Evolutionary conservation across 2,797 vertebrate species (phyloP), one percentile per base, ranked within the genome.

Genomic region (Chelmon rostratus): DNA sequence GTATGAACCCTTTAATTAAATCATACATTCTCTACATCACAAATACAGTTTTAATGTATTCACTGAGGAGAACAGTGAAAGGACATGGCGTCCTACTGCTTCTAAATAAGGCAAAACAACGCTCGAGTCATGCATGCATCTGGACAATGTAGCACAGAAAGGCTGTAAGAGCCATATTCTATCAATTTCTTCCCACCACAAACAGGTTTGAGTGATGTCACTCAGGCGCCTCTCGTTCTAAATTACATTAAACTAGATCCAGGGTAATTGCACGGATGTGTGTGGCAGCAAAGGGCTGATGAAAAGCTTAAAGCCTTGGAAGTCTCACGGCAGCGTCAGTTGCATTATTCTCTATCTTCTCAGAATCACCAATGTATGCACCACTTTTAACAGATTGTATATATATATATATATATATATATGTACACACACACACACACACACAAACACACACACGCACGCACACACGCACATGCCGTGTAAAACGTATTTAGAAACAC

Each of bases 281-380:
- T 44, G 15, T 54, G 13, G 59, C 50, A 66, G 44, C 21, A 61
- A 16, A 78, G 47, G 10, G 33, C 21, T 28, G 15, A 50, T 44
- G 18, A 21, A 31, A 21, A 21, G 31, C 65, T 46, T 6, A 38
- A 10, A 13, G 9, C 35, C 44, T 42, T 25, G 15, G 9, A 57
- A 40, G 44, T 54, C 25, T 73, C 25, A 44, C 23, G 73, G 44
- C n/a, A 19, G 53, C 54, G 52, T 61, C 59, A 72, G 53, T 33
- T 58, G 37, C 52, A 65, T 54, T 33, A 61, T 68, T 59, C 53
- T 54, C 40, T 59, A 33, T 73, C 31, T 42, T 64, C 38, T 77
- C 44, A 46, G n/a, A 65, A 62, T 73, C 33, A 69, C 76, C n/a
- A 40, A 69, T 31, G 69, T 44, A 11, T 66, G 52, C 47, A 64